Base-by-base conservation (phyloP, 1,140 invertebrate genomes). In the Eubasilissa regina region DNA sequence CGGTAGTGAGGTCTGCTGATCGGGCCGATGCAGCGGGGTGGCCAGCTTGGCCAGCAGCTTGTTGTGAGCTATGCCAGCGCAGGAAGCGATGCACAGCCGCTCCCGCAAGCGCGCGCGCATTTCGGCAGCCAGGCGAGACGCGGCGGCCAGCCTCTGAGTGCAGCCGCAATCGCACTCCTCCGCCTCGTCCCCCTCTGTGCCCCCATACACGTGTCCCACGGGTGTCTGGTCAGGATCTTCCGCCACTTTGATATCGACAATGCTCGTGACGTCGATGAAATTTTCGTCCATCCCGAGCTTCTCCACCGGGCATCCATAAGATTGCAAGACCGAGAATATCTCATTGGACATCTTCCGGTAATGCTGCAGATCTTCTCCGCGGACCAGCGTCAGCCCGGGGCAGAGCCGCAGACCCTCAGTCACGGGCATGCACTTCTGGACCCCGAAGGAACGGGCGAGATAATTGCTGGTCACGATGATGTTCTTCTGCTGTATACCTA, bases 381-480 rank as follows among this genome's bases (percentile, higher is more conserved):
- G 93, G 0, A 95, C 90, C 64, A 95, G 85, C 47, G 92, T 89
- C 79, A 96, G 85, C 80, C 91, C 89, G 10, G 94, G 93, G 85
- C 94, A 95, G 8, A 93, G 76, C 76, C 90, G 87, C 60, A 92
- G 84, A 0, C 94, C 94, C 75, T 95, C 94, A 19, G 90, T 85
- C 3, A 95, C 87, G 11, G 91, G 87, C 93, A 95, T 95, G 79
- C 93, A 93, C 85, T 95, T 95, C 80, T 90, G 90, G 19, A 96
- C 88, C 9, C 94, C 95, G 79, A 87, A 91, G 79, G 91, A 90
- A 73, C 94, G 86, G 0, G 95, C 95, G 75, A 93, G 86, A 85
- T 96, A 95, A 87, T 96, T 96, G 85, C 93, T 93, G 10, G 94
- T 95, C 35, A 95, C 94, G 43, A 96, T 92, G 74, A 94, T 90